Conservation (phyloP, 2,113 vertebrate species). For the Xenopus laevis region DNA sequence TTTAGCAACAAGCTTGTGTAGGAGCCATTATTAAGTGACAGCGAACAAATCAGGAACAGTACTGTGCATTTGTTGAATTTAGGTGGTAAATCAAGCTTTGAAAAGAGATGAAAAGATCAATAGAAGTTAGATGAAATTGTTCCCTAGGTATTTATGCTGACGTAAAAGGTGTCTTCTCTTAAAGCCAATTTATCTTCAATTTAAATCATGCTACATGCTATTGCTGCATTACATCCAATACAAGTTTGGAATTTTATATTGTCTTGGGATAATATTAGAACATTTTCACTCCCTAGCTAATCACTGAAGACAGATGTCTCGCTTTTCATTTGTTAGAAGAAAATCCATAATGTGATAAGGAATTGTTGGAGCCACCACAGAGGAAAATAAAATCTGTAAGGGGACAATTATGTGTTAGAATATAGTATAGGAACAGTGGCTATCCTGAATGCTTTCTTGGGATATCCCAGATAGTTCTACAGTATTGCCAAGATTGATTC, state of each 20-base stretch:
- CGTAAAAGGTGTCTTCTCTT: slow-evolving; percentile 36
- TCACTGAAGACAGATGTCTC: slow-evolving; percentile 22
- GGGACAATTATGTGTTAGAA: neutral
- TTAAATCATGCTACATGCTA: slow-evolving; percentile 36
- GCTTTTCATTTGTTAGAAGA: slow-evolving; percentile 20
- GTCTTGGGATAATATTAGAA: slow-evolving; percentile 34
- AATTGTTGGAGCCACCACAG: neutral
- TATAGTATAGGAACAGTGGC: too few species aligned
- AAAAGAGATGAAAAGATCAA: slow-evolving; percentile 29
- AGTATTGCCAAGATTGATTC: too few species aligned
- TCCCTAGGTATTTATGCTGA: slow-evolving; percentile 39
- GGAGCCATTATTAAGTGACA: neutral
- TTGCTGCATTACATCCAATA: slow-evolving; percentile 41
- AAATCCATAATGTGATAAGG: slow-evolving; percentile 20
- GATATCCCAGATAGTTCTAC: too few species aligned
- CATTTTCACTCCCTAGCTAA: slow-evolving; percentile 6
- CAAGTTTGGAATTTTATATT: slow-evolving; percentile 36
- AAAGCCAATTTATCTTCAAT: slow-evolving; percentile 37
- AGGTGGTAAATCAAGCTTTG: slow-evolving; percentile 24
- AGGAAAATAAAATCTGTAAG: neutral
- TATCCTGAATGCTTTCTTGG: too few species aligned
- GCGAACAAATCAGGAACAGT: neutral
- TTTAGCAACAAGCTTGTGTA: neutral
- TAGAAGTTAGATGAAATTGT: slow-evolving; percentile 29
- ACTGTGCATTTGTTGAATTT: slow-evolving; percentile 18